Base-by-base conservation (phyloP, 2,797 vertebrate species). In the Poecilia wingei region DNA sequence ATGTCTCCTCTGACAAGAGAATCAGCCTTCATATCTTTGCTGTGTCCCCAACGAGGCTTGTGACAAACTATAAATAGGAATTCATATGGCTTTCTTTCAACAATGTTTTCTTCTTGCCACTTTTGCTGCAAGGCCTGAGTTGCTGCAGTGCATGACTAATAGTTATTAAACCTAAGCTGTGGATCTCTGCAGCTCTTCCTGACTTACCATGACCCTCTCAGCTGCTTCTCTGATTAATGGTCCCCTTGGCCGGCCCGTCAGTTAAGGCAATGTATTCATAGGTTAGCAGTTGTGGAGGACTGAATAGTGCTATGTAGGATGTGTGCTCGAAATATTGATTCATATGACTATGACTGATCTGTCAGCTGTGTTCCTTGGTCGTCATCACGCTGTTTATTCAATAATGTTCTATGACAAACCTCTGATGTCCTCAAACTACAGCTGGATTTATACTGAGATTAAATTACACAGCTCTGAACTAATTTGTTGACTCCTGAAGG, bases 161-260 rank as follows among this genome's bases (percentile, higher is more conserved):
- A 36, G 33, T 66, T 66, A 36, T 12, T 33, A 64, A 64, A 66
- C 61, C 7, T 39, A 39, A 66, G 57, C 57, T 61, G 57, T 6
- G 57, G 59, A 61, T 61, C 59, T 61, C 59, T 61, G 33, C 61
- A 66, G 61, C 61, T 22, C 61, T 36, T 66, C 61, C 61, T 66
- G 33, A 39, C 6, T 66, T 36, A 36, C 14, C 33, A 39, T 66
- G 61, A 36, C 33, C 33, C 61, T 66, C 33, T 39, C 33, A 1
- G 16, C 31, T 36, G 33, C 31, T 66, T 66, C 16, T 66, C 33
- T 66, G 16, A 66, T 36, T 66, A 66, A 36, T 39, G 61, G 20
- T 18, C 61, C 33, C 3, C 33, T 18, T 39, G 31, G 31, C 33
- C 7, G 2, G 61, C 33, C 33, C 33, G 16, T 64, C 61, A 33